Conservation (phyloP, 1,140 invertebrate species). For the Conus betulinus region DNA sequence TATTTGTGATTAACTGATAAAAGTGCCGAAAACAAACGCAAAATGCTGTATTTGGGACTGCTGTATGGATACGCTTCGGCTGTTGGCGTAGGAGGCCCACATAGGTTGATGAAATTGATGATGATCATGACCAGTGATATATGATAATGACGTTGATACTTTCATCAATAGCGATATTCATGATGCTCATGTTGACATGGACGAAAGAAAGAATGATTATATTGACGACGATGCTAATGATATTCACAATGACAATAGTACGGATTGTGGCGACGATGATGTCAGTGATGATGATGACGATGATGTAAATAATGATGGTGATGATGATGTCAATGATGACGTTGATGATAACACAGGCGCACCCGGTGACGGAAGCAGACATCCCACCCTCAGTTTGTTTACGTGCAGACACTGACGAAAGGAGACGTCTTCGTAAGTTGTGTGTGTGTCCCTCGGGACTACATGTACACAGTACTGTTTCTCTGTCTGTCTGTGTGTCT, state of each 20-base stretch:
- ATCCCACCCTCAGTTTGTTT: conserved; percentile 60
- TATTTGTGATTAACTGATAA: too few relatives aligned
- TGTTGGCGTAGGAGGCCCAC: too few relatives aligned
- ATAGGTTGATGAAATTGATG: neutral
- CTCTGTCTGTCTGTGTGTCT: too few relatives aligned
- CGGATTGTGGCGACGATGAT: neutral
- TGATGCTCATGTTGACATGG: neutral
- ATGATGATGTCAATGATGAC: too few relatives aligned
- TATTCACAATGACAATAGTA: neutral
- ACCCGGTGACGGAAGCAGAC: conserved; percentile 48
- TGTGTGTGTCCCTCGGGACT: too few relatives aligned
- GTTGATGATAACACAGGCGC: conserved; percentile 1
- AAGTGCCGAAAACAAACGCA: too few relatives aligned
- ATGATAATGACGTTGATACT: neutral
- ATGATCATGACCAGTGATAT: neutral
- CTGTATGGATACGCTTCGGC: too few relatives aligned
- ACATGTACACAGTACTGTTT: too few relatives aligned
- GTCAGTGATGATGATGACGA: neutral
- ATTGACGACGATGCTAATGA: neutral
- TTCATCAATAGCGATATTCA: neutral
- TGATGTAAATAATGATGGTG: too few relatives aligned
- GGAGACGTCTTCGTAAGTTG: conserved; percentile 63
- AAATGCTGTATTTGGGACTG: too few relatives aligned
- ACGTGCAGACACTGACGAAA: conserved; percentile 63
- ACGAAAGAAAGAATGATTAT: neutral